Base-by-base conservation (phyloP, 1,140 invertebrate genomes). In the Brachionus asplanchnoidis region DNA sequence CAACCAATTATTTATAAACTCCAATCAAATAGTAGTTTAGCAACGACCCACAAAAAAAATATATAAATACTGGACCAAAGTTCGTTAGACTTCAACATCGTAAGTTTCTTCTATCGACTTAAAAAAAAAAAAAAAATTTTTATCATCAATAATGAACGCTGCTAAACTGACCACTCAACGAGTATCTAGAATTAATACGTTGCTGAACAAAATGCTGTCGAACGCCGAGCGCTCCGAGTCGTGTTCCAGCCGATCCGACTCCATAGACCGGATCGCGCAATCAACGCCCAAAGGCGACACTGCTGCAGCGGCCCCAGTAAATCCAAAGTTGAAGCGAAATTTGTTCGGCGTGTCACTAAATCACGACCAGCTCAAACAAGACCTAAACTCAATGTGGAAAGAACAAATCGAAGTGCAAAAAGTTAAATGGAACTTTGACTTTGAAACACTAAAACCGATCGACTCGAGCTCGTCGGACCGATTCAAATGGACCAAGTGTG, bases 341-440 rank as follows among this genome's bases (percentile, higher is more conserved):
- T 65, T 82, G 11, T 82, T 82, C 53, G 79, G 79, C 20, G 42
- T 82, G 20, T 26, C 20, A 17, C 53, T 82, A 0, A 82, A 82
- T 65, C 50, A 65, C 23, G 79, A 82, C 26, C 79, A 82, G 23
- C 26, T 82, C 12, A 82, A 82, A 20, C 50, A 60, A 82, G 79
- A 82, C 26, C 44, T 82, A 7, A 20, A 82, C 42, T 44, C 32
- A 14, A 82, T 82, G 79, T 82, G 53, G 50, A 82, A 60, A 40
- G 79, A 82, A 46, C 79, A 82, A 68, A 65, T 82, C n/a, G 79
- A 82, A 68, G 32, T 82, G 11, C 79, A 82, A 60, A 82, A 82
- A 66, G 17, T 60, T 0, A 60, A 46, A 66, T 82, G 79, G 79
- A 68, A 82, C 60, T 82, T 82, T 65, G 79, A 82, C 28, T 82